These are phyloP conservation scores for Prinia subflava DNA, from an alignment of 2,113 vertebrate genomes.

Conservation along the genomic window DNA sequence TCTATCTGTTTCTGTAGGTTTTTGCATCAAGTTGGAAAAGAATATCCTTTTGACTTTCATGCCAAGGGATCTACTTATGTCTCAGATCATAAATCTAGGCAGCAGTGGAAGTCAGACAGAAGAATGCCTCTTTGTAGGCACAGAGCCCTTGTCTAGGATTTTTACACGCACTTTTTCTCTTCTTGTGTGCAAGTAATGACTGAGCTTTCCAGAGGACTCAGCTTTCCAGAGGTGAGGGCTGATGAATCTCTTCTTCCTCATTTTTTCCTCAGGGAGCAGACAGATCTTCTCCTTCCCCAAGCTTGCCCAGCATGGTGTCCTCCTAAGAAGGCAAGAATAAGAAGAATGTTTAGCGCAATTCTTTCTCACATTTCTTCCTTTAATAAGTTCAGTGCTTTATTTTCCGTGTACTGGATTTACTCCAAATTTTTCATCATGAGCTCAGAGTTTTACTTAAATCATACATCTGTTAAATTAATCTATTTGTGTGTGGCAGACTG, in stretches of 20 bases:
- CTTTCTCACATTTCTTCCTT: background rate
- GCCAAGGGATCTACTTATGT: background rate
- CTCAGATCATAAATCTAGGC: background rate
- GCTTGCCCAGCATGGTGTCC: background rate
- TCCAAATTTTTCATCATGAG: background rate
- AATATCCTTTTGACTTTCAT: background rate
- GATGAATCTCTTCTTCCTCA: background rate
- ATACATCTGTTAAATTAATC: conserved; percentile 31
- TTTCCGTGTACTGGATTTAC: background rate
- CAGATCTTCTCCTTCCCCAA: background rate
- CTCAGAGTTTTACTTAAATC: background rate
- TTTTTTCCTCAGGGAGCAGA: background rate
- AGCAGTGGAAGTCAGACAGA: background rate
- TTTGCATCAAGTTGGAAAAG: background rate
- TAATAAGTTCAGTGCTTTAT: background rate
- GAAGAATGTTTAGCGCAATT: background rate
- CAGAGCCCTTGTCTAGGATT: background rate
- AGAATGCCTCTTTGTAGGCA: background rate
- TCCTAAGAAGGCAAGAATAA: background rate
- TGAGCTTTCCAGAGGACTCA: background rate
- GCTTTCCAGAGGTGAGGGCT: background rate
- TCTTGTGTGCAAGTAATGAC: background rate
- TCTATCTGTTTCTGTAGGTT: background rate
- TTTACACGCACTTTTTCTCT: background rate
- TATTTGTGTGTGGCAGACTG: background rate